A percentile compares a stretch with the other conserved stretches of the same genome.
Evolutionary conservation across 2,113 vertebrate species (phyloP).

Genomic region (Sterna hirundo): DNA sequence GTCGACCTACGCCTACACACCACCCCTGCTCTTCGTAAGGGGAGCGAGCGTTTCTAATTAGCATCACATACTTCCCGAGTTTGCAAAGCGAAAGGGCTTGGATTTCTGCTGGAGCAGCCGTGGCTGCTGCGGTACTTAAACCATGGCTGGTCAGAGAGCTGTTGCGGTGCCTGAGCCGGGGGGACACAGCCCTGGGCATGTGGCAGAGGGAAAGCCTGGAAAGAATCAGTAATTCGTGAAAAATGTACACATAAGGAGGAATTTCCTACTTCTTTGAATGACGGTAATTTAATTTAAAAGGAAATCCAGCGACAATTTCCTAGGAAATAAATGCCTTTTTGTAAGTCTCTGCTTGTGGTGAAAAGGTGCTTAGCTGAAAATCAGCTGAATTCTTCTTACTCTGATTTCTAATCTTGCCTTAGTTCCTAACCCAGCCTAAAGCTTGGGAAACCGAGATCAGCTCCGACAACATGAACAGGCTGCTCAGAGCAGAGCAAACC

Average conservation of each 20-base stretch:
- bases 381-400: background rate
- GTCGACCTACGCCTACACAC: background rate
- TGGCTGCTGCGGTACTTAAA: background rate
- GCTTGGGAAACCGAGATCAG: conserved; percentile 3
- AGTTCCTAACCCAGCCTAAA: background rate
- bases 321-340: conserved; percentile 27
- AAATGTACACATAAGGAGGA: conserved; percentile 5
- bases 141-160: background rate
- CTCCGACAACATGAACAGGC: background rate
- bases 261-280: conserved; percentile 27
- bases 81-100: background rate
- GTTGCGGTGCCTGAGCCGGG: background rate
- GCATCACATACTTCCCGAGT: background rate
- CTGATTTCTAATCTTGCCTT: background rate
- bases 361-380: conserved; percentile 34
- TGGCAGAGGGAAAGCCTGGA: conserved; percentile 23
- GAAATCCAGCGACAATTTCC: conserved; percentile 23
- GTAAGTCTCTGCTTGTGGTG: background rate
- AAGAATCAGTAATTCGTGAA: conserved; percentile 29
- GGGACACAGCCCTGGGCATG: background rate
- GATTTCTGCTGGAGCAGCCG: background rate
- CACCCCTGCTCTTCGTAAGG: background rate
- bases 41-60: background rate
- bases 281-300: conserved; percentile 33
- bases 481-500: conserved; percentile 19